Percentiles rank a stretch among this genome's conserved stretches.
These are phyloP conservation scores for Lophotis ruficrista DNA, from an alignment of 2,113 vertebrate genomes.

Conservation along the genomic window DNA sequence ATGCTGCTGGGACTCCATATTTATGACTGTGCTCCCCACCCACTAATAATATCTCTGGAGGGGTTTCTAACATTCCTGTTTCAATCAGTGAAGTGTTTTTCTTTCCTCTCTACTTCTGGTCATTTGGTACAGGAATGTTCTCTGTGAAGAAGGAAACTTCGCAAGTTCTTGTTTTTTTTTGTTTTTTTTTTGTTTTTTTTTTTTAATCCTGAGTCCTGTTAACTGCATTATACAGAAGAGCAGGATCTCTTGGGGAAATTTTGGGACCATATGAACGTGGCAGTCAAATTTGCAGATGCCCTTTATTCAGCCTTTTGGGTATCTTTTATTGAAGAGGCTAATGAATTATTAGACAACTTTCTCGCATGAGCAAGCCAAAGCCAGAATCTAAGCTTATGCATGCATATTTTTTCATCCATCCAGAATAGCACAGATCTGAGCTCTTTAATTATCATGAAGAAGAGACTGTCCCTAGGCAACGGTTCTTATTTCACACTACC, in stretches of 20 bases:
- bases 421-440: conserved; percentile 47
- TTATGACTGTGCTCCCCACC: neutral
- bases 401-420: conserved; percentile 51
- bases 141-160: neutral
- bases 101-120: neutral
- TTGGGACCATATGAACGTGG: neutral
- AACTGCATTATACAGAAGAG: neutral
- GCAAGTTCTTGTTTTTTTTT: neutral
- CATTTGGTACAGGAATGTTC: neutral
- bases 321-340: conserved; percentile 53
- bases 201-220: neutral
- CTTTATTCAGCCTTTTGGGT: neutral
- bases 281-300: neutral
- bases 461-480: conserved; percentile 61
- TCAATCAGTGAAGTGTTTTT: neutral
- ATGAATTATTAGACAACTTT: conserved; percentile 57
- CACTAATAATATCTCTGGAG: neutral
- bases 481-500: conserved; percentile 41
- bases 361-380: conserved; percentile 12
- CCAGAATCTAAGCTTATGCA: conserved; percentile 49
- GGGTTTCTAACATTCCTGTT: neutral
- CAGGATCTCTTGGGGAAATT: neutral
- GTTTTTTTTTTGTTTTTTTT: too few relatives aligned
- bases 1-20: neutral
- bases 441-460: conserved; percentile 60